Percentiles rank a stretch among this genome's conserved stretches.
phyloP scores from a whole-genome alignment of 1,140 invertebrate species.

The Drepana arcuata region DNA sequence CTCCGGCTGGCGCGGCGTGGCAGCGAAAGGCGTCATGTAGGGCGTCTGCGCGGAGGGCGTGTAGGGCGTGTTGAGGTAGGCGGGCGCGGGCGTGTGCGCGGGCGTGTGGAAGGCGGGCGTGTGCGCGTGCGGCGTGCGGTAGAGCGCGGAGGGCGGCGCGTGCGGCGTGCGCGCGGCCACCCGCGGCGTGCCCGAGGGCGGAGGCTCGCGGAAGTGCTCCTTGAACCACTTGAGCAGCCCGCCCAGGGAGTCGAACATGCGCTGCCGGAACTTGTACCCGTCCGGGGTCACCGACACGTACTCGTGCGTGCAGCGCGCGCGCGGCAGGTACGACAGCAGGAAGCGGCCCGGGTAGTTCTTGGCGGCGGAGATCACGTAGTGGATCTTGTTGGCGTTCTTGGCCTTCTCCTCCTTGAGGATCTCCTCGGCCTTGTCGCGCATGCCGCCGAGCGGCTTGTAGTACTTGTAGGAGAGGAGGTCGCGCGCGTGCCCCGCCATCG shows the following conservation, averaged over 20 bases:
- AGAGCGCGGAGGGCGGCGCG: conserved; percentile 67
- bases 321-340: conserved; percentile 92
- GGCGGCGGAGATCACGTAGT: conserved; percentile 90
- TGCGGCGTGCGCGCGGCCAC: conserved; percentile 74
- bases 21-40: conserved; percentile 90
- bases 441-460: conserved; percentile 82
- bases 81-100: conserved; percentile 54
- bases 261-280: conserved; percentile 91
- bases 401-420: conserved; percentile 88
- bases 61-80: conserved; percentile 76
- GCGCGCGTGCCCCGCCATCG: conserved; percentile 93
- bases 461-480: conserved; percentile 95
- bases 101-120: conserved; percentile 72
- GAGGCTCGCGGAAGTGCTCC: conserved; percentile 94
- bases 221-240: conserved; percentile 97
- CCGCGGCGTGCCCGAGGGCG: conserved; percentile 82
- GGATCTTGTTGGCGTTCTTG: conserved; percentile 89
- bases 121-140: conserved; percentile 80
- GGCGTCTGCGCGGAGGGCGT: conserved; percentile 92
- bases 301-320: conserved; percentile 89
- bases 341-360: conserved; percentile 96
- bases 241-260: conserved; percentile 89
- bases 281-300: conserved; percentile 93
- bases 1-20: conserved; percentile 75
- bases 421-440: conserved; percentile 90